Evolutionary conservation across 2,888 invertebrate species (phyloP), one percentile per base, ranked within the genome.

Genomic region (Lomographa bimaculata): DNA sequence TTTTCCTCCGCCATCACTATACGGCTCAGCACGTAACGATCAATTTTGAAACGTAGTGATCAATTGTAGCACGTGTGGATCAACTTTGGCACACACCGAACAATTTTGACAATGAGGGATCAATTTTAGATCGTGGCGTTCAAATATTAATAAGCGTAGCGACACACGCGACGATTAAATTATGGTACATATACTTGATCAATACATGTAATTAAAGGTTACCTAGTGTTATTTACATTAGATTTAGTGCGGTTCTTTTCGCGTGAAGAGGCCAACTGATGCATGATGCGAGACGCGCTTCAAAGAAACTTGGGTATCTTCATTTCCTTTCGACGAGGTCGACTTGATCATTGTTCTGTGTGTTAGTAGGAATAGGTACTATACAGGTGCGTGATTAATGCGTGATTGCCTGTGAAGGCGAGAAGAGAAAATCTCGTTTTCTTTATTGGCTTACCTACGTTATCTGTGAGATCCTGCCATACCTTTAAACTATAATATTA

Each of bases 321-420:
- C 44, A 60, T 59, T 81, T 85, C 83, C 86, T 74, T 58, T 62
- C 4, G 12, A 47, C 80, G 70, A 82, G 82, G 82, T 59, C 68
- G 23, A 5, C 32, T 33, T 27, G 12, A 14, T 28, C 32, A 23
- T 36, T 46, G 20, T 25, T 36, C 30, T 47, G 38, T 45, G 32
- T 12, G 14, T 14, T 14, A 14, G 3, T 14, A 3, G 14, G 14
- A 14, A 14, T 14, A 14, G 4, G 14, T 14, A 14, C n/a, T 14
- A 14, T 14, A 2, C 14, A 14, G 14, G 14, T 14, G 14, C 14
- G 14, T 2, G 2, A 14, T n/a, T n/a, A 14, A 3, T 14, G 4
- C 4, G 14, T 12, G 7, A 24, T 19, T 25, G 6, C 6, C 4
- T 10, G 7, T 8, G 12, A 16, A 20, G 19, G 19, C 12, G 7